Evolutionary conservation across 1,140 invertebrate species (phyloP).

Genomic region (Drosophila pandora): DNA sequence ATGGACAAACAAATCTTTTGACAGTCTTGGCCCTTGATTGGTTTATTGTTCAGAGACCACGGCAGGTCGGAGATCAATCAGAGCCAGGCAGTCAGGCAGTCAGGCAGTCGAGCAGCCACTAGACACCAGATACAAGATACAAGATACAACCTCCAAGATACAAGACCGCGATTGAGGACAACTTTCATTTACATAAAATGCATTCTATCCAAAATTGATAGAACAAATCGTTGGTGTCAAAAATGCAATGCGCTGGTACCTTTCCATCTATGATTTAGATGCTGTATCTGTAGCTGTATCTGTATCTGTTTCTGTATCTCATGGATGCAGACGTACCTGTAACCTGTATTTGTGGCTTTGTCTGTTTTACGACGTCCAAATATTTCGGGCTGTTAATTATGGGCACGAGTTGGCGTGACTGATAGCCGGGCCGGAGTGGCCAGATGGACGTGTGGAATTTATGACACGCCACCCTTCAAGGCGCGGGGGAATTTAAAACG

Average conservation of each 20-base stretch:
- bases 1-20: constrained; percentile 73
- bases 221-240: constrained; percentile 78
- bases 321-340: not conserved
- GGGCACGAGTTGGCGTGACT: constrained; percentile 73
- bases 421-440: constrained; percentile 6
- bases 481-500: constrained; percentile 51
- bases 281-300: not conserved
- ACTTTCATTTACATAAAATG: constrained; percentile 79
- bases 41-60: constrained; percentile 68
- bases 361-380: constrained; percentile 70
- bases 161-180: constrained; percentile 64
- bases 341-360: constrained; percentile 6
- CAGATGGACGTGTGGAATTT: constrained; percentile 47
- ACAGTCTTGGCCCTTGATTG: constrained; percentile 68
- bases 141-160: constrained; percentile 6
- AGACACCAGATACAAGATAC: not conserved
- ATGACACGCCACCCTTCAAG: not conserved
- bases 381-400: constrained; percentile 78
- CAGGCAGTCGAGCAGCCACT: not conserved
- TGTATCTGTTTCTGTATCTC: not conserved
- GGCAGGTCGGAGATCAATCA: constrained; percentile 66
- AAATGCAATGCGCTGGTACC: constrained; percentile 27
- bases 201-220: constrained; percentile 66
- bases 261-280: constrained; percentile 42
- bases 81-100: constrained; percentile 5